A percentile compares a stretch with the other conserved stretches of the same genome.
Evolutionary conservation across 1,140 invertebrate genomes (phyloP).

Genomic region (Phymorhynchus buccinoides): DNA sequence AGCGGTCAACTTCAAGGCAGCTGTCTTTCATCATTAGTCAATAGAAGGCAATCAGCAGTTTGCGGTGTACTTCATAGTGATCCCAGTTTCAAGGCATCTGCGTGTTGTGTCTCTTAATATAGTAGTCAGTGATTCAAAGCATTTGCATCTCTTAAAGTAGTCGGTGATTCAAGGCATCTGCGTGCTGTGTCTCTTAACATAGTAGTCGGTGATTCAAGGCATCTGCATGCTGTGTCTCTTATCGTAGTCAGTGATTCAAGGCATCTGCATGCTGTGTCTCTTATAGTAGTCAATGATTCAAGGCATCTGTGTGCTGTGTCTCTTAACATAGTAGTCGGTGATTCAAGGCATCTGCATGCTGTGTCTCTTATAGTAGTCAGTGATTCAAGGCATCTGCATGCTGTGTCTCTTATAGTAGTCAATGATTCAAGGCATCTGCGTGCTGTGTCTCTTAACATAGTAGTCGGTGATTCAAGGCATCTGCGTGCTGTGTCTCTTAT

Average conservation of each 20-base stretch:
- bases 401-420: too few species aligned
- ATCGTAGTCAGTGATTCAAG: constrained; percentile 34
- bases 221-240: constrained; percentile 41
- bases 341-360: constrained; percentile 41
- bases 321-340: too few species aligned
- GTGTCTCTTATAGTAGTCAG: constrained; percentile 37
- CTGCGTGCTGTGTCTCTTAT: constrained; percentile 40
- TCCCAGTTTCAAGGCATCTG: constrained; percentile 39
- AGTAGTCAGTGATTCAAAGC: constrained; percentile 28
- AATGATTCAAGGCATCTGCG: too few species aligned
- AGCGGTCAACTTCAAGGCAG: too few species aligned
- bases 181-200: too few species aligned
- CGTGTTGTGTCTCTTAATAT: constrained; percentile 37
- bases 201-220: constrained; percentile 19
- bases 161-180: constrained; percentile 34
- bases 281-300: constrained; percentile 4
- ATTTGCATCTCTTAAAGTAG: constrained; percentile 40
- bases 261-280: constrained; percentile 42
- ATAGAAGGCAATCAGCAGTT: too few species aligned
- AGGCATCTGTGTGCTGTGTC: too few species aligned
- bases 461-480: constrained; percentile 32
- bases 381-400: too few species aligned
- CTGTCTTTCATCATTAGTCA: too few species aligned
- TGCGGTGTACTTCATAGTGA: too few species aligned
- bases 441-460: too few species aligned